Base-by-base conservation (phyloP, 2,797 vertebrate species). In the Somateria mollissima region DNA sequence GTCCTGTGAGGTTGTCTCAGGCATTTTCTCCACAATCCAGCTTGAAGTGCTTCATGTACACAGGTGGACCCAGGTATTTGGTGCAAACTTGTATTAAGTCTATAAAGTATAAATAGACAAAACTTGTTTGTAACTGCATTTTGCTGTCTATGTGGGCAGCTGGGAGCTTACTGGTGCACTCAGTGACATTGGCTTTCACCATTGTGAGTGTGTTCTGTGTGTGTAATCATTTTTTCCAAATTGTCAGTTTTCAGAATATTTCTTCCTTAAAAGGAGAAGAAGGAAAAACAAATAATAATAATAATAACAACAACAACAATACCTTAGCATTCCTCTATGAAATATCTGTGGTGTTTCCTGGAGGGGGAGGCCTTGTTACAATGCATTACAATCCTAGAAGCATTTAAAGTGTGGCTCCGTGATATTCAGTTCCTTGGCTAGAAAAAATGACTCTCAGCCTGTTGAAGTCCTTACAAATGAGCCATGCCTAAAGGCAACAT, bases 401-500 rank as follows among this genome's bases (percentile, higher is more conserved):
- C 60, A 69, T 80, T 77, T 88, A 24, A 47, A 80, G 39, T 60
- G 10, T 64, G 32, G 4, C 24, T 82, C 32, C 28, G 13, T 3
- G 47, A 57, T 36, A 22, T 79, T 64, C 39, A 30, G 16, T 65
- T 92, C 41, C 21, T 36, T 60, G 62, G 49, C 47, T 87, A 36
- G 56, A 72, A 87, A 87, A 80, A 61, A 58, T 24, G 60, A 13
- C 28, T 78, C 76, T 73, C n/a, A 32, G 60, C 5, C 36, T 82
- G 16, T 17, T 34, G 3, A 53, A 92, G 72, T 83, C 73, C 54
- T 94, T 90, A 88, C 81, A 57, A 41, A 18, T 89, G 61, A 80
- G 43, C 83, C 41, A 1, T 91, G 83, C 82, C 92, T 86, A 61
- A 91, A 83, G 85, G 89, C 61, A 1, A 1, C 47, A 58, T 87